Conservation (phyloP, 2,888 invertebrate genomes). For the Mycalesis mineus region DNA sequence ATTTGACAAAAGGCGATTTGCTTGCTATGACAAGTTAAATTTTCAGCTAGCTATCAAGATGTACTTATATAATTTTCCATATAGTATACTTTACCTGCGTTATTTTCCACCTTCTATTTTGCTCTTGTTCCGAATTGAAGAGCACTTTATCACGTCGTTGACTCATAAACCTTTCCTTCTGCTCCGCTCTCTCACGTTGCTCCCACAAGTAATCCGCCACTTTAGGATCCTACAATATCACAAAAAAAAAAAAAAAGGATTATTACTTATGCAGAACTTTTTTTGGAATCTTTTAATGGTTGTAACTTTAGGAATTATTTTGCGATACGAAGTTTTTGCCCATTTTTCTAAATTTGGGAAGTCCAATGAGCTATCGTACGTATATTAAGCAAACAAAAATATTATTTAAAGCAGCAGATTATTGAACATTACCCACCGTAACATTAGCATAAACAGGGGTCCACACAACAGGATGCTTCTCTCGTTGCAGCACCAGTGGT, state of each 20-base stretch:
- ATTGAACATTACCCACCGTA: slow-evolving; percentile 72
- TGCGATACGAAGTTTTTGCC: too few species aligned
- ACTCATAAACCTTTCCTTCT: slow-evolving; percentile 85
- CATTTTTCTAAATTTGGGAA: too few species aligned
- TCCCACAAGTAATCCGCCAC: slow-evolving; percentile 95
- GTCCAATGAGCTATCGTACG: too few species aligned
- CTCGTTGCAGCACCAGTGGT: slow-evolving; percentile 92
- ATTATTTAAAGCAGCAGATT: too few species aligned
- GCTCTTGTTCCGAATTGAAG: slow-evolving; percentile 81
- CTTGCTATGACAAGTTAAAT: too few species aligned
- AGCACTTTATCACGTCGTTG: slow-evolving; percentile 79
- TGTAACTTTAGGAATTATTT: too few species aligned
- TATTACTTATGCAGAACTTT: too few species aligned
- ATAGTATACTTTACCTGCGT: slow-evolving; percentile 51
- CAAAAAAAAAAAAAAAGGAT: too few species aligned
- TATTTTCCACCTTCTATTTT: slow-evolving; percentile 78
- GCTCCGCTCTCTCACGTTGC: slow-evolving; percentile 87
- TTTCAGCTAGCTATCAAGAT: too few species aligned
- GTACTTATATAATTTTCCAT: background rate
- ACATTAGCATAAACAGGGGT: slow-evolving; percentile 97
- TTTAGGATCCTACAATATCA: slow-evolving; percentile 84
- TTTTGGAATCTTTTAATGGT: too few species aligned
- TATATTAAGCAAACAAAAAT: too few species aligned
- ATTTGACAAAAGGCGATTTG: too few species aligned
- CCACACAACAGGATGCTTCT: slow-evolving; percentile 95